Evolutionary conservation across 2,797 vertebrate genomes (phyloP).

Genomic region (Danio jaintianensis): DNA sequence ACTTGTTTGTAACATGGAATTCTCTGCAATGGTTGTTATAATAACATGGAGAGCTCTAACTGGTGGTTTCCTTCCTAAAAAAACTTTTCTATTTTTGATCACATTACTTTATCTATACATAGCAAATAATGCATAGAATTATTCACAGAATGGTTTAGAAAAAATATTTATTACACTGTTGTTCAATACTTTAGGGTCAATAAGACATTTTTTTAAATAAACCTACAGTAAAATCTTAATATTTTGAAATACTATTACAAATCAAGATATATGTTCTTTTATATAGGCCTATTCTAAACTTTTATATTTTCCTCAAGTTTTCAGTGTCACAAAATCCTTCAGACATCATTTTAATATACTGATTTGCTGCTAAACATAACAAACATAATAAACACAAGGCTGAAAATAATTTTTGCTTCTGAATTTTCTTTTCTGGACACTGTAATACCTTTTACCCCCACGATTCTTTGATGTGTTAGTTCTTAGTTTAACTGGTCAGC

Average conservation of each 20-base stretch:
- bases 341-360: neutral
- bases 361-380: neutral
- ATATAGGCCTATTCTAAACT: neutral
- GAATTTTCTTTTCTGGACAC: too few species aligned
- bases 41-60: neutral
- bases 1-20: constrained; percentile 50
- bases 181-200: neutral
- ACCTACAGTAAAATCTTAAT: neutral
- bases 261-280: neutral
- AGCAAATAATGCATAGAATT: neutral
- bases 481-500: too few species aligned
- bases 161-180: neutral
- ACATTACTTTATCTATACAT: neutral
- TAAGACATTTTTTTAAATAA: too few species aligned
- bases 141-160: neutral
- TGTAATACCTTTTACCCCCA: neutral
- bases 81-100: neutral
- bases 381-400: too few species aligned
- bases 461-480: too few species aligned
- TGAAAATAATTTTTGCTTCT: neutral
- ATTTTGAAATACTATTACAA: neutral
- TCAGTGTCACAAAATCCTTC: neutral
- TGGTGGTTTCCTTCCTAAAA: neutral
- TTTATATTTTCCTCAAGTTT: too few species aligned
- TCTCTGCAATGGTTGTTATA: constrained; percentile 15